These are phyloP conservation scores for Merluccius polli DNA, from an alignment of 2,797 vertebrate species.

Conservation along the genomic window DNA sequence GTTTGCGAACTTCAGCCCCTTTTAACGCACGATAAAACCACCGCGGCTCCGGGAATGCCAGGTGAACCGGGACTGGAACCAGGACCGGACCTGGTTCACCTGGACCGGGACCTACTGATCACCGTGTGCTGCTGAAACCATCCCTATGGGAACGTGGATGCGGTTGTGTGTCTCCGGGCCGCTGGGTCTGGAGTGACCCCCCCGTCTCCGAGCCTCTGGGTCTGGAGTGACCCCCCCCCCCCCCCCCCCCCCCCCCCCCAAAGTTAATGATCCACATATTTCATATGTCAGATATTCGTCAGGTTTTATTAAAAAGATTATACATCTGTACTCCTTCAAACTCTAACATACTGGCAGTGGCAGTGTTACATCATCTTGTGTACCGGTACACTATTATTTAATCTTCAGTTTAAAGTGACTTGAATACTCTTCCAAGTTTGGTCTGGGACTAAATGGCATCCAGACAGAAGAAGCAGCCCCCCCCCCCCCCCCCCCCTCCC, in stretches of 20 bases:
- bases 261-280: background rate
- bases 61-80: too few relatives aligned
- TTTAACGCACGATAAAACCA: too few relatives aligned
- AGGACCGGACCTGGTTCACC: too few relatives aligned
- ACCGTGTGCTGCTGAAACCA: background rate
- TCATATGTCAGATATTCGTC: background rate
- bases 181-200: background rate
- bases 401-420: background rate
- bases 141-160: background rate
- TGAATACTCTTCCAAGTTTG: background rate
- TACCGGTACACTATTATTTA: background rate
- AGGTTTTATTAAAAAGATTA: background rate
- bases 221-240: background rate
- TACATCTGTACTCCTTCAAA: background rate
- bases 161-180: background rate
- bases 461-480: background rate
- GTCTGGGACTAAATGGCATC: background rate
- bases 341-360: background rate
- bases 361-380: too few relatives aligned
- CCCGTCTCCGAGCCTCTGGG: too few relatives aligned
- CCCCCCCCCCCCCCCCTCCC: too few relatives aligned
- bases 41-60: too few relatives aligned
- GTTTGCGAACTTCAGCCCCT: too few relatives aligned
- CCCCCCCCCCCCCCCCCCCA: background rate
- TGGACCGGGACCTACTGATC: too few relatives aligned